A percentile compares a stretch with the other conserved stretches of the same genome.
These are phyloP conservation scores for Drosophila persimilis DNA, from an alignment of 1,140 invertebrate species.

Conservation along the genomic window DNA sequence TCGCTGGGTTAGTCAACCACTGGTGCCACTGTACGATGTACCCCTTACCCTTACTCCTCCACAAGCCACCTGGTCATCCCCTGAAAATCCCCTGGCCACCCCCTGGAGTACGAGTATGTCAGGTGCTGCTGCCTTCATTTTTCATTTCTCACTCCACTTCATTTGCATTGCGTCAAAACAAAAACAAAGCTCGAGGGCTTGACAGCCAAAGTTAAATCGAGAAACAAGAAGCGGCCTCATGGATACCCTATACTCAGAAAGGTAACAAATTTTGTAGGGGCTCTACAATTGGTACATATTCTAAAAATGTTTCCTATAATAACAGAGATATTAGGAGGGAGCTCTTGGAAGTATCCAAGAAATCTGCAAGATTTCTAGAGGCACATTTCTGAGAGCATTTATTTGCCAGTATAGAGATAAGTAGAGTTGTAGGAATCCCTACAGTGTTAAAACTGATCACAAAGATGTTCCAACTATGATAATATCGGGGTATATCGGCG, in stretches of 20 bases:
- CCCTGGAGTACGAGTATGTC: constrained; percentile 38
- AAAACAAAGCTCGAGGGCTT: constrained; percentile 31
- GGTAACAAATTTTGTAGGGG: background rate
- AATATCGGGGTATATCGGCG: too few relatives aligned
- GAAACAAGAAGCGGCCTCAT: constrained; percentile 1
- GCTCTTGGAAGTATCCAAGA: too few relatives aligned
- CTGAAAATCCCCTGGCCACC: background rate
- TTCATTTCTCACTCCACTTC: constrained; percentile 64
- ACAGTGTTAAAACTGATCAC: too few relatives aligned
- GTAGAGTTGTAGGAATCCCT: too few relatives aligned
- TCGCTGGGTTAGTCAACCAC: constrained; percentile 54
- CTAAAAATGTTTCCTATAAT: too few relatives aligned
- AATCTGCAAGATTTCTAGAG: too few relatives aligned
- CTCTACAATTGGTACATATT: too few relatives aligned
- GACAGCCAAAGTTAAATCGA: constrained; percentile 36
- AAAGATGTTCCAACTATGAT: too few relatives aligned
- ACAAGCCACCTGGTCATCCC: background rate
- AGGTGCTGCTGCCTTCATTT: constrained; percentile 68
- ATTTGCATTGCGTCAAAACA: constrained; percentile 70
- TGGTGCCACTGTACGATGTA: background rate
- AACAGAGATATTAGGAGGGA: too few relatives aligned
- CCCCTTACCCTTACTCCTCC: background rate
- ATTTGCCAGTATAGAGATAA: too few relatives aligned
- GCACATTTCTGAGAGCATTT: too few relatives aligned
- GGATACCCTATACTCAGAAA: background rate